Evolutionary conservation across 2,888 invertebrate genomes (phyloP).

Genomic region (Campopleginae sp.): DNA sequence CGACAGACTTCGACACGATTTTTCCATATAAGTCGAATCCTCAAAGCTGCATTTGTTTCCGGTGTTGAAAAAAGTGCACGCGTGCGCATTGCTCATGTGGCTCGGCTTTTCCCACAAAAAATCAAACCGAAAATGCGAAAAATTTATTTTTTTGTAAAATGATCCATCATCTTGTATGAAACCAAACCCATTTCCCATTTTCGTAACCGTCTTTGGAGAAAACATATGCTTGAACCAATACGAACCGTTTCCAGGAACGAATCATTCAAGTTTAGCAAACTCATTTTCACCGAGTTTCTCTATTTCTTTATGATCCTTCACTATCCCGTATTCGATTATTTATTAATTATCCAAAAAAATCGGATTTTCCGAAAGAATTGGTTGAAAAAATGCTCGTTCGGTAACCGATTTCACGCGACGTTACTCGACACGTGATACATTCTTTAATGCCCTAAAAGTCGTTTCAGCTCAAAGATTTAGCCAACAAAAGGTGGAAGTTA

Average conservation of each 20-base stretch:
- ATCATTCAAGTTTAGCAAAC: conserved; percentile 19
- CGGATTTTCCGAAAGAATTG: background rate
- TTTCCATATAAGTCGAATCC: conserved; percentile 78
- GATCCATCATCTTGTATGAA: background rate
- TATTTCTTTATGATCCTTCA: background rate
- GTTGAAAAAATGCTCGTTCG: background rate
- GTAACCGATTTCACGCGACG: conserved; percentile 10
- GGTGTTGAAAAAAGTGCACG: conserved; percentile 60
- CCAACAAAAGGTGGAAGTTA: background rate
- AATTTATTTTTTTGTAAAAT: background rate
- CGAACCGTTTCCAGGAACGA: conserved; percentile 36
- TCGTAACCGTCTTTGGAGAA: background rate
- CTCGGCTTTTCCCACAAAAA: conserved; percentile 43
- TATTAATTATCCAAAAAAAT: background rate
- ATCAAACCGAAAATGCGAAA: conserved; percentile 13
- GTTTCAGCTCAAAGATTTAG: conserved; percentile 41
- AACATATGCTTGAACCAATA: conserved; percentile 1
- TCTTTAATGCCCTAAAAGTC: conserved; percentile 44
- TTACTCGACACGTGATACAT: conserved; percentile 18
- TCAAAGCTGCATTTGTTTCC: conserved; percentile 72
- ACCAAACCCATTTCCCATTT: background rate
- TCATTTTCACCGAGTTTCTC: conserved; percentile 23
- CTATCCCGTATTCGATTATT: background rate
- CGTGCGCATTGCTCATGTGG: conserved; percentile 56
- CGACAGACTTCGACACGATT: conserved; percentile 75